Percentiles rank a stretch among this genome's conserved stretches.
phyloP scores from a whole-genome alignment of 2,113 vertebrate genomes.

The Cynopterus brachyotis region DNA sequence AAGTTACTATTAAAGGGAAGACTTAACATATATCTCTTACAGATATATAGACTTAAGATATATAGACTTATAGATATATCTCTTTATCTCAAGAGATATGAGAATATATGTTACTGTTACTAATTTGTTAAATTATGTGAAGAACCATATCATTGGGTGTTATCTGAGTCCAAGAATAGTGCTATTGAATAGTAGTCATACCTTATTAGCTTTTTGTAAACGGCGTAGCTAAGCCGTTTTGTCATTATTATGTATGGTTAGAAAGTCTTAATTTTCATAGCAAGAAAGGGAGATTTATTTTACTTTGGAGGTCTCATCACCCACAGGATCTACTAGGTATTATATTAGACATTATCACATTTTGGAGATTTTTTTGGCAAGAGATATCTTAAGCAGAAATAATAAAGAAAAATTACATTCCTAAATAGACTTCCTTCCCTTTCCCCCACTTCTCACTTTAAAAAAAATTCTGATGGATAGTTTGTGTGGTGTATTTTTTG shows the following conservation, averaged over 20 bases:
- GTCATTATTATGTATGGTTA: not conserved
- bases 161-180: not conserved
- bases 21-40: too few relatives aligned
- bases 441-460: not conserved
- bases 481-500: not conserved
- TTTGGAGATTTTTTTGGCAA: not conserved
- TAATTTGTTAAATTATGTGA: not conserved
- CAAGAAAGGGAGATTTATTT: not conserved
- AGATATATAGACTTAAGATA: too few relatives aligned
- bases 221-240: not conserved
- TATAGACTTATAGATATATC: too few relatives aligned
- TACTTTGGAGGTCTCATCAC: not conserved
- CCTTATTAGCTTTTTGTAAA: not conserved
- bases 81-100: not conserved
- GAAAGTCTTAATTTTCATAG: not conserved
- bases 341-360: not conserved
- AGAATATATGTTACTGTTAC: not conserved
- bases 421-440: not conserved
- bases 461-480: not conserved
- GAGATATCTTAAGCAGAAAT: not conserved
- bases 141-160: not conserved
- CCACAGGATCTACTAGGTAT: not conserved
- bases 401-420: not conserved
- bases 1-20: slow-evolving; percentile 20
- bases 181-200: not conserved